A percentile compares a stretch with the other conserved stretches of the same genome.
Evolutionary conservation across 2,797 vertebrate genomes (phyloP).

Genomic region (Prionace glauca): DNA sequence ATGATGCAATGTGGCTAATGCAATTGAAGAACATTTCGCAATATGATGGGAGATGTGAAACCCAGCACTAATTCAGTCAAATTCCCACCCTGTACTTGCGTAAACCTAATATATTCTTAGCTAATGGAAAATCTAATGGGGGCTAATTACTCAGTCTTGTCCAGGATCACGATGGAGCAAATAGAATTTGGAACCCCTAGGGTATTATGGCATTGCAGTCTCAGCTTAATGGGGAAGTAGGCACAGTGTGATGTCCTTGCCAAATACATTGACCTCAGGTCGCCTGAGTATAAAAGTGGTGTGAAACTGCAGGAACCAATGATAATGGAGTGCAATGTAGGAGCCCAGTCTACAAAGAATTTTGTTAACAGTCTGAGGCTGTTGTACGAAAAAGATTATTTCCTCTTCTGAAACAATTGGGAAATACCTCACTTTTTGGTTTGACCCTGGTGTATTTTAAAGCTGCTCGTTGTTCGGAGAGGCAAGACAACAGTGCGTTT

Average conservation of each 20-base stretch:
- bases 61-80: not conserved
- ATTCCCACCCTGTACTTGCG: not conserved
- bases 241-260: not conserved
- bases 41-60: not conserved
- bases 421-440: not conserved
- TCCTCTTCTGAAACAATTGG: not conserved
- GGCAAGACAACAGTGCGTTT: not conserved
- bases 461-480: not conserved
- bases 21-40: not conserved
- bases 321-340: not conserved
- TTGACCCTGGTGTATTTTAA: not conserved
- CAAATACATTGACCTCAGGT: not conserved
- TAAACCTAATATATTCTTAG: not conserved
- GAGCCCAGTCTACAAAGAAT: not conserved
- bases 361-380: not conserved
- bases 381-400: not conserved
- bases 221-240: not conserved
- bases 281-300: not conserved
- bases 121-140: not conserved
- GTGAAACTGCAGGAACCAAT: not conserved
- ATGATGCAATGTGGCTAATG: not conserved
- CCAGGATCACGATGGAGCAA: not conserved
- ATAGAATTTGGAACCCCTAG: not conserved
- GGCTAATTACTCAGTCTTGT: not conserved
- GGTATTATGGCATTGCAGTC: not conserved